These are phyloP conservation scores for Scortum barcoo DNA, from an alignment of 2,113 vertebrate genomes.

Conservation along the genomic window DNA sequence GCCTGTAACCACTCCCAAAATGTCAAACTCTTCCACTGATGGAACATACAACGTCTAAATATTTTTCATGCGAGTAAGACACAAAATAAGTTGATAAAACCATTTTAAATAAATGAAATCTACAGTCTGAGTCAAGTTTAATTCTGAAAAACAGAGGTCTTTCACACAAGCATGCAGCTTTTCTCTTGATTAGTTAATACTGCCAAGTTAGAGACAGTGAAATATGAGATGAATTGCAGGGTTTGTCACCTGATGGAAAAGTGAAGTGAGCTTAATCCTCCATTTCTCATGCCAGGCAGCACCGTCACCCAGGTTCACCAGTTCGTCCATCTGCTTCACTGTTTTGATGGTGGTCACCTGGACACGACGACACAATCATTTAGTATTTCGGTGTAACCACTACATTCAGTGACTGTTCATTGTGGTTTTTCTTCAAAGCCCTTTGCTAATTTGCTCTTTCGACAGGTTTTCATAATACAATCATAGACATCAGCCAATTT, in stretches of 20 bases:
- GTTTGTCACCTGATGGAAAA: slow-evolving; percentile 91
- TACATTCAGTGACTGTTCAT: neutral
- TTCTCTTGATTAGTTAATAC: neutral
- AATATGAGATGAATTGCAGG: neutral
- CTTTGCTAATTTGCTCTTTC: neutral
- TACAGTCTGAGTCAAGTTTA: neutral
- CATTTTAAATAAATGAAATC: no score
- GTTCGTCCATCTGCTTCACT: slow-evolving; percentile 93
- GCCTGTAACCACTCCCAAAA: no score
- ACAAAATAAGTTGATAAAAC: neutral
- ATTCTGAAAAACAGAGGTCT: neutral
- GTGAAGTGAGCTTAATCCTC: slow-evolving; percentile 88
- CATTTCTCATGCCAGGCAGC: slow-evolving; percentile 93
- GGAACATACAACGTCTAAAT: no score
- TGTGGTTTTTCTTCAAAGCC: neutral
- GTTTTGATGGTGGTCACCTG: slow-evolving; percentile 98
- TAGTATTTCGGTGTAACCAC: neutral
- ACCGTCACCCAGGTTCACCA: slow-evolving; percentile 91
- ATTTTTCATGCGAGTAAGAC: neutral
- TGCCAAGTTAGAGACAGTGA: neutral
- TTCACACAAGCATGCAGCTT: neutral
- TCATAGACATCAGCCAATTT: neutral
- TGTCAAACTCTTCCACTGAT: no score
- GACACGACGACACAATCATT: neutral
- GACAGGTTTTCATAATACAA: neutral